These are phyloP conservation scores for Hydra vulgaris DNA, from an alignment of 30 jellyfish, hydroid and myxozoan species.

Conservation along the genomic window DNA sequence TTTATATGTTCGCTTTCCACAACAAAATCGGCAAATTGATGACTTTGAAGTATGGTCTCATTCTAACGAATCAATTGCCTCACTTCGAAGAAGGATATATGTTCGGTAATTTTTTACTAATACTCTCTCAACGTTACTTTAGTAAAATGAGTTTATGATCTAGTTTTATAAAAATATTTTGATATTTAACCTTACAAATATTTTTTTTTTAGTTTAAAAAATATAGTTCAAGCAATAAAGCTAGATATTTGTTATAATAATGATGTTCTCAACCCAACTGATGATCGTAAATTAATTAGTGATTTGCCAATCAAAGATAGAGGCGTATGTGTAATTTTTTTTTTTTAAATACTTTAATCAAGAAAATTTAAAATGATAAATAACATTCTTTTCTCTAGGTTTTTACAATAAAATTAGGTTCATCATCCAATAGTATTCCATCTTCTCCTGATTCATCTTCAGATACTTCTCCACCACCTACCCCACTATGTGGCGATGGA, in stretches of 20 bases:
- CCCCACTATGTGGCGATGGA: constrained; percentile 90
- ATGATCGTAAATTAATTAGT: constrained; percentile 85
- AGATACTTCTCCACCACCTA: constrained; percentile 94
- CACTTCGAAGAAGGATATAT: constrained; percentile 65
- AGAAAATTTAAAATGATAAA: background rate
- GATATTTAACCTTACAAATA: background rate
- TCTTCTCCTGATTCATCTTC: constrained; percentile 98
- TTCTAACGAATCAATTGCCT: constrained; percentile 79
- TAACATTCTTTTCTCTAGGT: constrained; percentile 36
- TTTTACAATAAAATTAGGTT: constrained; percentile 73
- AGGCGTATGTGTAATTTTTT: background rate
- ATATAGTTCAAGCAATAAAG: constrained; percentile 58
- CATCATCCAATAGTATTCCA: constrained; percentile 82
- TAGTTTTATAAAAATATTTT: background rate
- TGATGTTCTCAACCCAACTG: constrained; percentile 53
- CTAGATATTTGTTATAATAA: constrained; percentile 77
- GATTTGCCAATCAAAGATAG: constrained; percentile 86
- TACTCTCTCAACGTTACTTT: background rate
- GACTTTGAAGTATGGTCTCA: constrained; percentile 97
- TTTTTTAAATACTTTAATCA: background rate
- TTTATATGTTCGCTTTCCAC: constrained; percentile 60
- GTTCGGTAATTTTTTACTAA: constrained; percentile 35
- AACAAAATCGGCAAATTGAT: constrained; percentile 84
- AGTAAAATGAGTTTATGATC: background rate
- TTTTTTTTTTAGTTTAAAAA: constrained; percentile 44